Evolutionary conservation across 2,113 vertebrate species (phyloP).

Genomic region (Diadophis punctatus): DNA sequence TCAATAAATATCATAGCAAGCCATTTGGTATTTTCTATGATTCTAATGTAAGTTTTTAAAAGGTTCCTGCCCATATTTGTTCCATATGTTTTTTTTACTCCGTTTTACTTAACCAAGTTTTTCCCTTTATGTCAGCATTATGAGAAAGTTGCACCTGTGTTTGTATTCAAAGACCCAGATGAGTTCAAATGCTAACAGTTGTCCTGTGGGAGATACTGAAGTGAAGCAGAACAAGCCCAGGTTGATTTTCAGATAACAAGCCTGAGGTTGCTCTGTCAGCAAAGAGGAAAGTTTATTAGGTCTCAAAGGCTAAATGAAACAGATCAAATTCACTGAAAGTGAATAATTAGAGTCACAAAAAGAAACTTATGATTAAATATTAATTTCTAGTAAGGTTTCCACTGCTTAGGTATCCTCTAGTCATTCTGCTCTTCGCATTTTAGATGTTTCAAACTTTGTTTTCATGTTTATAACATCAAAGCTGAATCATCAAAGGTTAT

Average conservation of each 20-base stretch:
- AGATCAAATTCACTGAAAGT: not conserved
- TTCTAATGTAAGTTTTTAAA: not conserved
- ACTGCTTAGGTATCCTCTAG: not conserved
- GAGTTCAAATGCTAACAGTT: conserved; percentile 8
- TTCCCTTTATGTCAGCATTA: conserved; percentile 27
- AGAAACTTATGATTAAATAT: not conserved
- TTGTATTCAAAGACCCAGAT: conserved; percentile 22
- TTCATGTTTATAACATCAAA: not conserved
- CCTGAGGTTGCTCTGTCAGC: conserved; percentile 11
- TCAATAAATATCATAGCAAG: not conserved
- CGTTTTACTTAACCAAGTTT: not conserved
- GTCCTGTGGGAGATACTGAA: conserved; percentile 10
- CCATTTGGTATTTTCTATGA: not conserved
- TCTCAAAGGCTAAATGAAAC: not conserved
- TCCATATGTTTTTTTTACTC: not conserved
- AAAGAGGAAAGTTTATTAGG: conserved; percentile 7
- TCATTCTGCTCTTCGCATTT: not conserved
- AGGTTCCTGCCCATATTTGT: not conserved
- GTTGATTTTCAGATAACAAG: conserved; percentile 15
- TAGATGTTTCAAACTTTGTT: not conserved
- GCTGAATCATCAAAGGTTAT: not conserved
- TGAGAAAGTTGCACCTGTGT: conserved; percentile 6
- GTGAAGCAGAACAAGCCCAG: conserved; percentile 21
- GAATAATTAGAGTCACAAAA: not conserved
- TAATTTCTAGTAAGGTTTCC: not conserved